Percentiles rank a stretch among this genome's conserved stretches.
phyloP scores from a whole-genome alignment of 1,140 invertebrate species.

The Orchesella cincta region DNA sequence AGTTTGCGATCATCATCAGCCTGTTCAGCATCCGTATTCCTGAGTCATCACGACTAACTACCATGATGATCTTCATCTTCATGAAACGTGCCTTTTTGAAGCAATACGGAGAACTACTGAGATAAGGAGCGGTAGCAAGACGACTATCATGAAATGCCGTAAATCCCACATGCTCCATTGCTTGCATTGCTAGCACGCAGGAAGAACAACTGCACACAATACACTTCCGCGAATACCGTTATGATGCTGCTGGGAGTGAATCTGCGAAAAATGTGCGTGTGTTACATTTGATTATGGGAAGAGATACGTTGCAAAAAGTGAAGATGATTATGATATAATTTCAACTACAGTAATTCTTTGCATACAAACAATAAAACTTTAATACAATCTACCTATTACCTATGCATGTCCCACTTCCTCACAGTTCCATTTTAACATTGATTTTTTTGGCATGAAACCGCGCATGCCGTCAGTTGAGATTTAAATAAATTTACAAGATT shows the following conservation, averaged over 20 bases:
- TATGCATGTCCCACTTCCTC: background rate
- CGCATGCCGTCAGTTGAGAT: no score
- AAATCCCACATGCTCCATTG: no score
- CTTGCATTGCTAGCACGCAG: no score
- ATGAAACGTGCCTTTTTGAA: background rate
- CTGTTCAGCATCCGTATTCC: no score
- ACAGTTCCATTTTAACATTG: background rate
- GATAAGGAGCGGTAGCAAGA: no score
- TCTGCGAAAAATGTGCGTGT: background rate
- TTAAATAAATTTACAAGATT: background rate
- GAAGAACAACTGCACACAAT: background rate
- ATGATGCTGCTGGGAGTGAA: background rate
- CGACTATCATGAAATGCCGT: background rate
- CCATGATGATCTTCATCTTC: background rate
- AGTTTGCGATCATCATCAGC: no score
- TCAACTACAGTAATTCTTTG: no score
- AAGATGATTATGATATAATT: no score
- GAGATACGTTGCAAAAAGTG: background rate
- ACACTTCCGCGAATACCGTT: slow-evolving; percentile 1
- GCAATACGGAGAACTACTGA: no score
- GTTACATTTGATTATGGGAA: background rate
- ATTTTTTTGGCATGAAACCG: background rate
- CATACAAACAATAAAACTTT: no score
- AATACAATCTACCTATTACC: no score
- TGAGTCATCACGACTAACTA: no score